Evolutionary conservation across 2,113 vertebrate genomes (phyloP), one percentile per base, ranked within the genome.

Genomic region (Burhinus bistriatus): DNA sequence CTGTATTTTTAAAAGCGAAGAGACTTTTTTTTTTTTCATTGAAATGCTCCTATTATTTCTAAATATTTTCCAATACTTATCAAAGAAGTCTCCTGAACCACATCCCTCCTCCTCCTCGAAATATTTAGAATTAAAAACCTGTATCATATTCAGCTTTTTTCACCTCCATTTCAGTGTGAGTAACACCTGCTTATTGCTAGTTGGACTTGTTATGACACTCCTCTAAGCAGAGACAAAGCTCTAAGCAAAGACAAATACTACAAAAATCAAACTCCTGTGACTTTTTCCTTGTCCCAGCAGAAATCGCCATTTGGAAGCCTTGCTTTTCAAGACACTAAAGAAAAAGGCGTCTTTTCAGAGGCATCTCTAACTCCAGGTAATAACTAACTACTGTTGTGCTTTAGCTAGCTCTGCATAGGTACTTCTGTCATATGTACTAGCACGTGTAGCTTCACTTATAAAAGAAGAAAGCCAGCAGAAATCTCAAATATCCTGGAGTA

Each of bases 381-480:
- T 4, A 61, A 47, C 10, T 14, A 40, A 13, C 34, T 19, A 10
- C 11, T 17, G 45, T 0, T 13, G 15, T 23, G 30, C 30, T 57
- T 52, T 4, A 42, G 17, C 19, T 20, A 38, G 40, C 12, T n/a
- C 7, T 71, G 51, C 51, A 11, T 0, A 16, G 36, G 16, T 61
- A 34, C 26, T 61, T 32, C 7, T 44, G 59, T 15, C 25, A 1
- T 1, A 7, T 1, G 11, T 19, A 38, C 9, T 17, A 15, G 25
- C 66, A 7, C 0, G 6, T 5, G n/a, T 2, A 54, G 23, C 51
- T 25, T 29, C 20, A 2, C 23, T 11, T 52, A 5, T 1, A 2
- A 55, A 21, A 0, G 11, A 42, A 30, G 38, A 5, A 9, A 61
- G 29, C 36, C 51, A 29, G 71, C 18, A 49, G 27, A 6, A 45